phyloP scores from a whole-genome alignment of 2,888 invertebrate species.

The Acronicta psi region DNA sequence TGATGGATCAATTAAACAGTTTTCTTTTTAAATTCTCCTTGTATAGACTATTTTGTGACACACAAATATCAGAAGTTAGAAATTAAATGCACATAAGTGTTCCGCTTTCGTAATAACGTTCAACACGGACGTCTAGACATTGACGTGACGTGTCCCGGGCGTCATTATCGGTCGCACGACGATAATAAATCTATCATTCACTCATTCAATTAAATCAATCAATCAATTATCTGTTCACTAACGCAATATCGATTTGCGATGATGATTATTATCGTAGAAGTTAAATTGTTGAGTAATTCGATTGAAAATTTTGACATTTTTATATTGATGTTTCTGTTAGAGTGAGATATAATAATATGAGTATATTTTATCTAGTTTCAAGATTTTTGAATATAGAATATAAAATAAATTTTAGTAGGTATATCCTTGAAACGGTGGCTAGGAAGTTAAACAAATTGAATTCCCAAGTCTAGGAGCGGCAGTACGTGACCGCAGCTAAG shows the following conservation, averaged over 20 bases:
- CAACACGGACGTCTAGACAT: conserved; percentile 44
- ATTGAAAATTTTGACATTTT: too few relatives aligned
- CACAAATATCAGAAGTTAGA: conserved; percentile 21
- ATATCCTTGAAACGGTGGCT: conserved; percentile 9
- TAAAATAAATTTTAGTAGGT: not conserved
- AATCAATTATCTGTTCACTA: conserved; percentile 49
- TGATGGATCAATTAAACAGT: not conserved
- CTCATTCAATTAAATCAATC: conserved; percentile 50
- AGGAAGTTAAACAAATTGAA: conserved; percentile 3
- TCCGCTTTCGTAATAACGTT: conserved; percentile 43
- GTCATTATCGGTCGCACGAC: conserved; percentile 47
- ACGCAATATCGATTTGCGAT: conserved; percentile 49
- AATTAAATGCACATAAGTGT: conserved; percentile 43
- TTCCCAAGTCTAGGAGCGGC: conserved; percentile 18
- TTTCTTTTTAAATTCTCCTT: not conserved
- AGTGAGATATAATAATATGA: too few relatives aligned
- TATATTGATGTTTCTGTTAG: too few relatives aligned
- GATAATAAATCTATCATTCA: conserved; percentile 57
- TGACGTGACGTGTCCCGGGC: conserved; percentile 51
- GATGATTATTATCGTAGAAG: conserved; percentile 38
- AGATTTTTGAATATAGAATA: too few relatives aligned
- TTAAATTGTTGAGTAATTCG: conserved; percentile 3
- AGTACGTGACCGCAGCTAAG: conserved; percentile 26
- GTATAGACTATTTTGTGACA: conserved; percentile 6
- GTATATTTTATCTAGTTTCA: too few relatives aligned